A percentile compares a stretch with the other conserved stretches of the same genome.
These are phyloP conservation scores for Heliocidaris erythrogramma DNA, from an alignment of 35 echinoderm and acorn worm species.

Conservation along the genomic window DNA sequence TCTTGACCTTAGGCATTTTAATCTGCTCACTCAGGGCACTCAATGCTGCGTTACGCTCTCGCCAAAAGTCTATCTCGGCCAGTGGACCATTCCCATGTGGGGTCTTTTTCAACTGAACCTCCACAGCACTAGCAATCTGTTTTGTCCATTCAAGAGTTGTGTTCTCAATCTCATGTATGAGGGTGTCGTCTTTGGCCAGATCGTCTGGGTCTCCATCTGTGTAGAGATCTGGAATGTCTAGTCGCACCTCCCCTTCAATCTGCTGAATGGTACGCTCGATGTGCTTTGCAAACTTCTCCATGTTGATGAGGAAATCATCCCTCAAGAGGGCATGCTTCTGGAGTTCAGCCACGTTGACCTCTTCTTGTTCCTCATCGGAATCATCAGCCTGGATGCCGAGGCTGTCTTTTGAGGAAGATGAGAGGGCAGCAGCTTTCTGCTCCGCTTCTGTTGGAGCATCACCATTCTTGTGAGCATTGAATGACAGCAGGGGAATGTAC, in stretches of 20 bases:
- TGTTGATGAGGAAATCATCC: constrained; percentile 99
- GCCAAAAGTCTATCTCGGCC: constrained; percentile 98
- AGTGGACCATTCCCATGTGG: constrained; percentile 94
- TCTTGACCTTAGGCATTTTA: constrained; percentile 84
- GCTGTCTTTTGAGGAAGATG: constrained; percentile 67
- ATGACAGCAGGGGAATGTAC: constrained; percentile 92
- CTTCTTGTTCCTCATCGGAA: constrained; percentile 52
- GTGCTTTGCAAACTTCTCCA: constrained; percentile 97
- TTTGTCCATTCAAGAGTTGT: constrained; percentile 92
- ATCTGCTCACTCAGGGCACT: constrained; percentile 95
- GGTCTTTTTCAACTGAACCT: constrained; percentile 89
- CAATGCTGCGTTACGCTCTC: constrained; percentile 89
- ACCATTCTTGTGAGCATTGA: constrained; percentile 90
- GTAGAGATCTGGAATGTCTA: constrained; percentile 78
- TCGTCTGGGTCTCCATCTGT: constrained; percentile 82
- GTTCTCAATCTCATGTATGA: constrained; percentile 79
- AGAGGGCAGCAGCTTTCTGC: constrained; percentile 60
- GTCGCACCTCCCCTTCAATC: constrained; percentile 93
- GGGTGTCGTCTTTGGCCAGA: constrained; percentile 80
- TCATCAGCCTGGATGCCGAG: constrained; percentile 55
- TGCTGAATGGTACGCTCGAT: constrained; percentile 93
- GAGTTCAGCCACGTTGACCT: constrained; percentile 71
- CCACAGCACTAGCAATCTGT: constrained; percentile 87
- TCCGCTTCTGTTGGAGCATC: constrained; percentile 79
- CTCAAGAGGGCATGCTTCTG: constrained; percentile 74